Evolutionary conservation across 2,113 vertebrate species (phyloP).

Genomic region (Asarcornis scutulata): DNA sequence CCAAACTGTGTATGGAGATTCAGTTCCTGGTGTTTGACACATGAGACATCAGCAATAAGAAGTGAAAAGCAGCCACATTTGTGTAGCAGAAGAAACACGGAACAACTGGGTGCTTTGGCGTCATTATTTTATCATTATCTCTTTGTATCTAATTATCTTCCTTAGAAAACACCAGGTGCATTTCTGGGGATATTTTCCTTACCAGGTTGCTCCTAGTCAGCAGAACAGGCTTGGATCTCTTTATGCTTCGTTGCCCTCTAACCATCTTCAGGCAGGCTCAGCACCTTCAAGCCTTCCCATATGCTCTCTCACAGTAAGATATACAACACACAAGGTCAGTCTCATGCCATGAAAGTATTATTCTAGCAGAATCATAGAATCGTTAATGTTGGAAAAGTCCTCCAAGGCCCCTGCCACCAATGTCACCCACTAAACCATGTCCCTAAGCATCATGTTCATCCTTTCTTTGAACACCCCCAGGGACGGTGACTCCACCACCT

Average conservation of each 20-base stretch:
- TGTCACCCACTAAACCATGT: too few species aligned
- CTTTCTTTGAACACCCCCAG: too few species aligned
- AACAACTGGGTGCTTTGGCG: neutral
- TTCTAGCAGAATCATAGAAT: neutral
- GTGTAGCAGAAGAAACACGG: neutral
- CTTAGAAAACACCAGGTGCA: neutral
- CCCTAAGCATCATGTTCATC: too few species aligned
- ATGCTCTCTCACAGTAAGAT: neutral
- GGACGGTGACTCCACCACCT: too few species aligned
- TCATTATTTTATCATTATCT: neutral
- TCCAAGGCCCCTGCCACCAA: too few species aligned
- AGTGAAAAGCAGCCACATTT: neutral
- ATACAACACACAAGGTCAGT: rapidly evolving
- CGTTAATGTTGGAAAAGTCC: too few species aligned
- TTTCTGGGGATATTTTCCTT: neutral
- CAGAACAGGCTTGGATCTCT: neutral
- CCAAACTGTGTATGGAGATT: neutral
- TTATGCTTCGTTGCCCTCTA: neutral
- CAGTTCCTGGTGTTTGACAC: neutral
- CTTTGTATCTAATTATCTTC: neutral
- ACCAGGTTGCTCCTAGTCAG: neutral
- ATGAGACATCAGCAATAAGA: neutral
- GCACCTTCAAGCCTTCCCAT: neutral
- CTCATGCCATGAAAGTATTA: neutral
- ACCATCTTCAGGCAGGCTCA: neutral